Evolutionary conservation across 2,113 vertebrate species (phyloP).

Genomic region (Lanius ludovicianus): DNA sequence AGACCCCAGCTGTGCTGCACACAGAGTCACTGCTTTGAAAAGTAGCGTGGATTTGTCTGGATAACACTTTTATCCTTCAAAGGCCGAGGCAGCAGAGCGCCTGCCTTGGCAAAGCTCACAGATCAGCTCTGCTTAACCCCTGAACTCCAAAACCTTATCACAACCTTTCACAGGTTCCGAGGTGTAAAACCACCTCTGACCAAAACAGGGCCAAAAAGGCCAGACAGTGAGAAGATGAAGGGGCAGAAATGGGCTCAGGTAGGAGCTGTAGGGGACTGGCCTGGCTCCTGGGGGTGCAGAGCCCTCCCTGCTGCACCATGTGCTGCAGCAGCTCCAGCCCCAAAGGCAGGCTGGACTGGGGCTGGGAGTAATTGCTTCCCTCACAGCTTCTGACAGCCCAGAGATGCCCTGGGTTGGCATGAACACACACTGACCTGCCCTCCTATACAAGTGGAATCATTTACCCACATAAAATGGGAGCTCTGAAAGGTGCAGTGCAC

Average conservation of each 20-base stretch:
- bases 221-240: not conserved
- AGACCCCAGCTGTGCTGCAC: not conserved
- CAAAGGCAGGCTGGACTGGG: not conserved
- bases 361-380: conserved; percentile 68
- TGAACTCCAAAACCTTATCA: conserved; percentile 23
- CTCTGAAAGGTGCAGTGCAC: not conserved
- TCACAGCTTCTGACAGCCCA: conserved; percentile 67
- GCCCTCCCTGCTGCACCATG: not conserved
- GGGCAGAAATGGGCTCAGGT: not conserved
- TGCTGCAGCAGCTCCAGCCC: conserved; percentile 46
- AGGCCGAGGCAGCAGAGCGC: not conserved
- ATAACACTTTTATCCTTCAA: conserved; percentile 67
- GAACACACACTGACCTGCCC: not conserved
- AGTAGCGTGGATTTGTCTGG: conserved; percentile 64
- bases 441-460: not conserved
- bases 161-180: not conserved
- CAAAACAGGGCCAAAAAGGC: not conserved
- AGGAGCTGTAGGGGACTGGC: not conserved
- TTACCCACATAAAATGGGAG: not conserved
- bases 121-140: conserved; percentile 67
- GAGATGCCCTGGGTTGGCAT: conserved; percentile 3
- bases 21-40: conserved; percentile 25
- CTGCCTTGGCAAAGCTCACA: not conserved
- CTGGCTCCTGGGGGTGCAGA: not conserved
- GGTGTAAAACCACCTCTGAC: not conserved